Evolutionary conservation across 64 coral and sea anemone species (phyloP).

Genomic region (Platygyra sinensis): DNA sequence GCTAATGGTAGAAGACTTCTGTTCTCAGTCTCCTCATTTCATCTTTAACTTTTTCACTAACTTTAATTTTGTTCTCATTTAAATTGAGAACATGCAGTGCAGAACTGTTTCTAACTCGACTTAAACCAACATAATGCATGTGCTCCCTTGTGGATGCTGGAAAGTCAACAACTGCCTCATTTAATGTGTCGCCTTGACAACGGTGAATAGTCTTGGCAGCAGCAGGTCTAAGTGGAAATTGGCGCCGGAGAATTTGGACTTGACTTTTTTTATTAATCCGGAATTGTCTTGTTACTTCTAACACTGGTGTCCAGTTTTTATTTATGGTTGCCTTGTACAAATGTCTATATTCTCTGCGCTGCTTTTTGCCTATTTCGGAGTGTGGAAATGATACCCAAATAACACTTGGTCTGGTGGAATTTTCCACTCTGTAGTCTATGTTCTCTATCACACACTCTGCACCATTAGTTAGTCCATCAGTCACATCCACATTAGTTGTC

Average conservation of each 20-base stretch:
- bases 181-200: too few relatives aligned
- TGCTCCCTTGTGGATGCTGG: too few relatives aligned
- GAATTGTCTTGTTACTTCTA: constrained; percentile 6
- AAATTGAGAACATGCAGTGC: constrained; percentile 8
- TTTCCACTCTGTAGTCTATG: constrained; percentile 23
- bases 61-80: too few relatives aligned
- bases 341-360: constrained; percentile 19
- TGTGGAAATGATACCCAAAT: constrained; percentile 37
- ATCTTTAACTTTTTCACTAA: background rate
- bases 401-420: background rate
- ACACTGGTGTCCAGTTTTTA: constrained; percentile 12
- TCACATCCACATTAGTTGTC: background rate
- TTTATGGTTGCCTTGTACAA: background rate
- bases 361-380: background rate
- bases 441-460: constrained; percentile 31
- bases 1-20: background rate
- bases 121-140: background rate
- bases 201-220: too few relatives aligned
- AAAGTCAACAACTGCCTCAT: too few relatives aligned
- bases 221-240: too few relatives aligned
- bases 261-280: constrained; percentile 26
- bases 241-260: too few relatives aligned
- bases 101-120: background rate
- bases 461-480: constrained; percentile 27
- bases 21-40: constrained; percentile 23